phyloP scores from a whole-genome alignment of 2,113 vertebrate genomes.

The Prolemur simus region DNA sequence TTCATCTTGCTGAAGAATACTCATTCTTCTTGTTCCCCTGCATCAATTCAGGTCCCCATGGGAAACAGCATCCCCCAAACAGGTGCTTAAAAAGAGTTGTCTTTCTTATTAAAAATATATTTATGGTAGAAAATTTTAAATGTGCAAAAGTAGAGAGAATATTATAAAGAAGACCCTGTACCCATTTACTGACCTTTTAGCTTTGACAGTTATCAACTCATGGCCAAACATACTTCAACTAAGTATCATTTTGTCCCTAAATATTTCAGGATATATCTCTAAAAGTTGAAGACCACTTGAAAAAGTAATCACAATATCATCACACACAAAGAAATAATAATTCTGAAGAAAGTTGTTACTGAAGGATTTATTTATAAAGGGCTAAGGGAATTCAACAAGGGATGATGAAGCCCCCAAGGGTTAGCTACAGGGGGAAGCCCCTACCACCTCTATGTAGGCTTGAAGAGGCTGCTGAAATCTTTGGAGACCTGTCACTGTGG shows the following conservation, averaged over 20 bases:
- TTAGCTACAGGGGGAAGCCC: neutral
- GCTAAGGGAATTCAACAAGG: neutral
- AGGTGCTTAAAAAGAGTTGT: neutral
- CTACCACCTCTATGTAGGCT: neutral
- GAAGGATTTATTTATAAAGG: neutral
- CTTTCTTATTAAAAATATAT: neutral
- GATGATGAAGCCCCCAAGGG: neutral
- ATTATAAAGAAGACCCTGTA: neutral
- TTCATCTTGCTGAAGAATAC: neutral
- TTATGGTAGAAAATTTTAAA: conserved; percentile 4
- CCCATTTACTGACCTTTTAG: neutral
- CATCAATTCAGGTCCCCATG: neutral
- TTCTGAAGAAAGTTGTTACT: neutral
- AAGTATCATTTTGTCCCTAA: neutral
- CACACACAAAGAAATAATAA: neutral
- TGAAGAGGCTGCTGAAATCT: neutral
- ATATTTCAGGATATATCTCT: neutral
- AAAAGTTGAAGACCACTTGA: neutral
- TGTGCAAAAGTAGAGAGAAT: neutral
- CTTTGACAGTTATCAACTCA: neutral
- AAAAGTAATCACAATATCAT: neutral
- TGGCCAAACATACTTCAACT: neutral
- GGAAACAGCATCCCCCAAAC: neutral
- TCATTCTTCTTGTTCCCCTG: neutral
- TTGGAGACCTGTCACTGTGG: neutral